Conservation (phyloP, 2,797 vertebrate genomes). For the Smutsia gigantea region DNA sequence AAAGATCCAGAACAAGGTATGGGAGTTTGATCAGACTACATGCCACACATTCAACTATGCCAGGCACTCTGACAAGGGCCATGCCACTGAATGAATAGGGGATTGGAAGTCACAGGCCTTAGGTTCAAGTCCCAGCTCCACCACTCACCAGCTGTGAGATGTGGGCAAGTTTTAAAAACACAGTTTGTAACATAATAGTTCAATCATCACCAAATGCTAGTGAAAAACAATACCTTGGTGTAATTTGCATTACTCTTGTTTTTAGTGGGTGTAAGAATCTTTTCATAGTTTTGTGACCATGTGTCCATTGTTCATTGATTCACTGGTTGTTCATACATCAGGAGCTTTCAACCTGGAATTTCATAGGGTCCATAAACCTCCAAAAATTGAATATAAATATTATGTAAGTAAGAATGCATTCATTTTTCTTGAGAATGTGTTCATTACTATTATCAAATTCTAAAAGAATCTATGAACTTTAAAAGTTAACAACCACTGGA, state of each 20-base stretch:
- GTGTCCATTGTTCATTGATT: not conserved
- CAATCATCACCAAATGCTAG: slow-evolving; percentile 25
- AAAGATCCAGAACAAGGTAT: not conserved
- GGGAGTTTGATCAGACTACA: not conserved
- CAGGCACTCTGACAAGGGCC: not conserved
- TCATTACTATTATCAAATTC: not conserved
- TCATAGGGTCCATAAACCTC: not conserved
- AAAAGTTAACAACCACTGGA: not conserved
- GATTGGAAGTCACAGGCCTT: not conserved
- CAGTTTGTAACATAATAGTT: not conserved
- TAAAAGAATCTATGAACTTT: not conserved
- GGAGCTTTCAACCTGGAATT: not conserved
- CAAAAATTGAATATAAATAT: not conserved
- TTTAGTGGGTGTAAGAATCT: not conserved
- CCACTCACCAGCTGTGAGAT: not conserved
- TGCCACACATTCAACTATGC: not conserved
- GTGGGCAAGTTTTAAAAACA: not conserved
- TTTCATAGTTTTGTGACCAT: not conserved
- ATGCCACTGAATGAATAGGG: not conserved
- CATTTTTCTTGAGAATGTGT: not conserved
- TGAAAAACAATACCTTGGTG: not conserved
- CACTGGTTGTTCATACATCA: not conserved
- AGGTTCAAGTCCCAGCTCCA: not conserved
- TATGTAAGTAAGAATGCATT: not conserved
- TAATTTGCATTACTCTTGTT: not conserved